Evolutionary conservation across 2,113 vertebrate genomes (phyloP).

Genomic region (Myotis lucifugus): DNA sequence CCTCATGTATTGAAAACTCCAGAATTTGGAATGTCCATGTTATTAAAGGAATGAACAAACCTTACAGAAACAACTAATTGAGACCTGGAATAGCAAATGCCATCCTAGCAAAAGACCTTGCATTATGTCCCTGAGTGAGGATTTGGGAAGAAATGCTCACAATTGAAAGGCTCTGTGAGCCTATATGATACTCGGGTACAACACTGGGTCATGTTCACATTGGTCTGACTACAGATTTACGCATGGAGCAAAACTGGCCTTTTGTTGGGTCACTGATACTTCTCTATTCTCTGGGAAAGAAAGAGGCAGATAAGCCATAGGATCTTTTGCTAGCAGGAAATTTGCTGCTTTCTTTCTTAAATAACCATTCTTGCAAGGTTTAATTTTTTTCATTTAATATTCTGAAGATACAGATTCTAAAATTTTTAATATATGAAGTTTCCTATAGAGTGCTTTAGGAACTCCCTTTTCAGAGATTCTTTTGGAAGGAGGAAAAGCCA

Average conservation of each 20-base stretch:
- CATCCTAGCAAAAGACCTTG: not conserved
- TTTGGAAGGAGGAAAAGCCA: not conserved
- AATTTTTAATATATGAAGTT: not conserved
- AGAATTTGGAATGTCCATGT: not conserved
- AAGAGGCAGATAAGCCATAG: not conserved
- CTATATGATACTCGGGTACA: too few relatives aligned
- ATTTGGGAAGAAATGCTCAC: not conserved
- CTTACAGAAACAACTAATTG: not conserved
- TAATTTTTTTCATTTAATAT: not conserved
- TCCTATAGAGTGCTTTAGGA: not conserved
- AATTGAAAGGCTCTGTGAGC: too few relatives aligned
- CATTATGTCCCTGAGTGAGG: not conserved
- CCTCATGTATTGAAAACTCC: not conserved
- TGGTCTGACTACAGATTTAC: too few relatives aligned
- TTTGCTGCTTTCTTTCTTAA: constrained; percentile 18
- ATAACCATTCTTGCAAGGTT: not conserved
- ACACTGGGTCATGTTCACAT: too few relatives aligned
- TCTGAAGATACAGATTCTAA: not conserved
- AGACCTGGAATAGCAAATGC: not conserved
- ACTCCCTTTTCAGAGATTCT: not conserved
- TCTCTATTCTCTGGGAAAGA: not conserved
- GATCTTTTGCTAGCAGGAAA: not conserved
- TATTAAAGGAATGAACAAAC: not conserved
- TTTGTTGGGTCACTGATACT: not conserved
- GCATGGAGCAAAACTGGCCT: too few relatives aligned